Conservation (phyloP, 2,113 vertebrate genomes). For the Anarrhichthys ocellatus region DNA sequence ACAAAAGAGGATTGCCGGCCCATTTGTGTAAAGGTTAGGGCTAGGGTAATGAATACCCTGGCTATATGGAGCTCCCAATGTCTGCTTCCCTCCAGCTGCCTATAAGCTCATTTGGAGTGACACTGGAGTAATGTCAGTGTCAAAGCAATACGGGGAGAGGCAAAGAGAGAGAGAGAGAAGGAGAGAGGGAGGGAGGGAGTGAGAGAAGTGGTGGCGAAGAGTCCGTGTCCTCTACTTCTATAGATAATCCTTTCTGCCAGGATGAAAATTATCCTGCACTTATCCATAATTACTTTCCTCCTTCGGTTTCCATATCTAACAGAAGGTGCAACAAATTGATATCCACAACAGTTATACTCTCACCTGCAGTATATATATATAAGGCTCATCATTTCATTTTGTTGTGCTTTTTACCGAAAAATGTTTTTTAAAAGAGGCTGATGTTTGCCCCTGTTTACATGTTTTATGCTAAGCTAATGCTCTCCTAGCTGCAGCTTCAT, state of each 20-base stretch:
- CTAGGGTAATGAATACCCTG: slow-evolving; percentile 82
- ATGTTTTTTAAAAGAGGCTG: background rate
- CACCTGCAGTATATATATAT: slow-evolving; percentile 17
- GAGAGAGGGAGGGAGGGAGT: slow-evolving; percentile 48
- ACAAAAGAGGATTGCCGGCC: slow-evolving; percentile 79
- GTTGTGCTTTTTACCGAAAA: background rate
- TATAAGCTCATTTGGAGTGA: slow-evolving; percentile 84
- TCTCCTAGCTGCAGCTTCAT: background rate
- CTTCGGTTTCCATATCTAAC: slow-evolving; percentile 57
- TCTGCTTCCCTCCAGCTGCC: slow-evolving; percentile 79
- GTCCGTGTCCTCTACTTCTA: slow-evolving; percentile 71
- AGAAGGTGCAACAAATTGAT: slow-evolving; percentile 55
- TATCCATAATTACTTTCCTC: slow-evolving; percentile 81
- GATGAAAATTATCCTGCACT: slow-evolving; percentile 83
- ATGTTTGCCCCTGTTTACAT: background rate
- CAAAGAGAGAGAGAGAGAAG: slow-evolving; percentile 54
- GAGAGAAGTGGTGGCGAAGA: slow-evolving; percentile 58
- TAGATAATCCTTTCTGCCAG: slow-evolving; percentile 80
- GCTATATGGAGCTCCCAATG: slow-evolving; percentile 75
- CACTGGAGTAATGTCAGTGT: slow-evolving; percentile 82
- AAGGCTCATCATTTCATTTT: background rate
- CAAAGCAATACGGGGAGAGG: slow-evolving; percentile 74
- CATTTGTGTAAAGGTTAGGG: slow-evolving; percentile 85
- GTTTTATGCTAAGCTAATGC: background rate
- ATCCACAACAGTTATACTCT: slow-evolving; percentile 32